Evolutionary conservation across 2,797 vertebrate species (phyloP), one percentile per base, ranked within the genome.

Genomic region (Odontamblyopus lacepedii): DNA sequence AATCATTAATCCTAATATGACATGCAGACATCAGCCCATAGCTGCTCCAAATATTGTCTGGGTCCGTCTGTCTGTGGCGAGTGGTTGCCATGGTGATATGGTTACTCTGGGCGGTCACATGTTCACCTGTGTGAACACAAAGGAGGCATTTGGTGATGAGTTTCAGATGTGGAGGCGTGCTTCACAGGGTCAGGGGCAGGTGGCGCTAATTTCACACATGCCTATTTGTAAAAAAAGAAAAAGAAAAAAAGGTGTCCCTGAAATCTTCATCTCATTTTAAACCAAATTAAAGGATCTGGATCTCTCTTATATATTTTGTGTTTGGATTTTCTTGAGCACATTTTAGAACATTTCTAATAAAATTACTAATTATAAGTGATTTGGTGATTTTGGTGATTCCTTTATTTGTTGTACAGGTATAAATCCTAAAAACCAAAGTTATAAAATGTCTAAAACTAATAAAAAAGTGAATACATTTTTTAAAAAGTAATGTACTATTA

Each of bases 81-180:
- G 53, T 57, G 32, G 81, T 87, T 84, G 74, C 88, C 63, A 83
- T 91, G 84, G 89, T 87, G 79, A 85, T 84, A 19, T 68, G 60
- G 67, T 74, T 72, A 79, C 53, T 78, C 62, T 63, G 5, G 16
- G 30, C 69, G 56, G 74, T 73, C 69, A 68, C 63, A 73, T 71
- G 32, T 83, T 48, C 53, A 61, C 61, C 72, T 78, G 69, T 67
- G 77, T 72, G 63, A 81, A 69, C 50, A 77, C 66, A 16, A 80
- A 72, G 35, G 18, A 30, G 48, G 60, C 8, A 48, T 63, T 71
- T 16, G 23, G 2, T 66, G 59, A 74, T 23, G 41, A 38, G 27
- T 15, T 50, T 67, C 55, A 50, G n/a, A 70, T 59, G n/a, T 35
- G 32, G 6, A 60, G 30, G 11, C 30, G 19, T 67, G 41, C 59